Evolutionary conservation across 1,140 invertebrate genomes (phyloP), one percentile per base, ranked within the genome.

Genomic region (Drosophila rhopaloa): DNA sequence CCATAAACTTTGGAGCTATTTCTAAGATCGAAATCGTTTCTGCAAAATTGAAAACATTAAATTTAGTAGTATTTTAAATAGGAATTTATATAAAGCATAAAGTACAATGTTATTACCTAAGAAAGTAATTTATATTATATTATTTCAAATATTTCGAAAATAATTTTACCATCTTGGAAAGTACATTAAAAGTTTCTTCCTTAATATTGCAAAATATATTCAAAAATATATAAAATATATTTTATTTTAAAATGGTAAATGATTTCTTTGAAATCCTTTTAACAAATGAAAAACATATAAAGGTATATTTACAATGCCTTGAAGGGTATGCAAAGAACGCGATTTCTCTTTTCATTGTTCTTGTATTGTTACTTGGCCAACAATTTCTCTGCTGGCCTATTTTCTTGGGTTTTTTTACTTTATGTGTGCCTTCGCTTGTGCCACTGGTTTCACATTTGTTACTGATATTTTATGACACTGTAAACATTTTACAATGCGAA

Each of bases 381-480:
- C 60, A 41, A 61, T 61, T 46, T 55, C 38, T 57, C 29, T 43
- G 27, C 61, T 73, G 43, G 55, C 40, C 40, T 63, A 41, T 43
- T 54, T 86, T 72, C 61, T 73, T 73, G 62, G 58, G n/a, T 51
- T 46, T 59, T 38, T 57, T 50, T 44, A 19, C 38, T 44, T 76
- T 27, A 37, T 43, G 38, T 48, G 50, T 43, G 54, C 19, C 53
- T 32, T 16, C 50, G 55, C 8, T 16, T 70, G 47, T 76, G 38
- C 27, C 53, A 44, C 40, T 74, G 84, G 67, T 75, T 72, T 68
- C 65, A 40, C 68, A 90, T 71, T 84, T 84, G 84, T 74, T 88
- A 79, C 81, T 88, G 68, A 78, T 89, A 89, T 84, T 88, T 90
- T 90, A 88, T 84, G 84, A 88, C 81, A 89, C 84, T 81, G 85